A percentile compares a stretch with the other conserved stretches of the same genome.
These are phyloP conservation scores for Tuta absoluta DNA, from an alignment of 2,888 invertebrate genomes.

Conservation along the genomic window DNA sequence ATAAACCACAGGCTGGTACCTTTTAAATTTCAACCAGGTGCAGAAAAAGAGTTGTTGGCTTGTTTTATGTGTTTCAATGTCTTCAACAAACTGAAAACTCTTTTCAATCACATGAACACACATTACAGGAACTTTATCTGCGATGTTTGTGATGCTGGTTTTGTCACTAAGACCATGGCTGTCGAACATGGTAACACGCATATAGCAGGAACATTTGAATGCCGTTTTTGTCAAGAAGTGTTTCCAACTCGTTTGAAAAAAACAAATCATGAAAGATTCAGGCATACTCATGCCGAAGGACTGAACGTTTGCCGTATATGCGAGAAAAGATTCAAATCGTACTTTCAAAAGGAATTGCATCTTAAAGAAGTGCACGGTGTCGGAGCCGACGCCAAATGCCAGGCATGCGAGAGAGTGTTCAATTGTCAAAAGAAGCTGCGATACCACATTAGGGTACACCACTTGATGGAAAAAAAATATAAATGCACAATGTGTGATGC, in stretches of 20 bases:
- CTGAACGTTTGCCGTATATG: constrained; percentile 40
- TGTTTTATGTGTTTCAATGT: constrained; percentile 44
- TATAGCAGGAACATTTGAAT: constrained; percentile 38
- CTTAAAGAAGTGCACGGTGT: constrained; percentile 12
- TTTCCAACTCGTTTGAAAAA: constrained; percentile 36
- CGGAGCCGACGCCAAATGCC: background rate
- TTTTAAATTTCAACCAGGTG: constrained; percentile 50
- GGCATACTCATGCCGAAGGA: constrained; percentile 33
- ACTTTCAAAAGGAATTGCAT: constrained; percentile 31
- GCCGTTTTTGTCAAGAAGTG: constrained; percentile 38
- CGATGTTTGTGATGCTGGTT: constrained; percentile 25
- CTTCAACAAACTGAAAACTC: constrained; percentile 43
- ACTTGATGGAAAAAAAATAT: constrained; percentile 37
- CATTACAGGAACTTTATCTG: constrained; percentile 33
- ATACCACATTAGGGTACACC: constrained; percentile 36
- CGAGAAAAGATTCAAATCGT: constrained; percentile 35
- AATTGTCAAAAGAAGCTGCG: constrained; percentile 1
- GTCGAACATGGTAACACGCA: constrained; percentile 33
- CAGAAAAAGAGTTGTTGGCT: constrained; percentile 33
- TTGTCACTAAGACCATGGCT: constrained; percentile 17
- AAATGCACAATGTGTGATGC: constrained; percentile 38
- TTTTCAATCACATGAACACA: constrained; percentile 38
- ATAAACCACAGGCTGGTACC: constrained; percentile 52
- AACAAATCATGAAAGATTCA: constrained; percentile 36
- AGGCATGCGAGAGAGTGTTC: constrained; percentile 10